Base-by-base conservation (phyloP, 2,797 vertebrate species). In the Scleropages formosus region DNA sequence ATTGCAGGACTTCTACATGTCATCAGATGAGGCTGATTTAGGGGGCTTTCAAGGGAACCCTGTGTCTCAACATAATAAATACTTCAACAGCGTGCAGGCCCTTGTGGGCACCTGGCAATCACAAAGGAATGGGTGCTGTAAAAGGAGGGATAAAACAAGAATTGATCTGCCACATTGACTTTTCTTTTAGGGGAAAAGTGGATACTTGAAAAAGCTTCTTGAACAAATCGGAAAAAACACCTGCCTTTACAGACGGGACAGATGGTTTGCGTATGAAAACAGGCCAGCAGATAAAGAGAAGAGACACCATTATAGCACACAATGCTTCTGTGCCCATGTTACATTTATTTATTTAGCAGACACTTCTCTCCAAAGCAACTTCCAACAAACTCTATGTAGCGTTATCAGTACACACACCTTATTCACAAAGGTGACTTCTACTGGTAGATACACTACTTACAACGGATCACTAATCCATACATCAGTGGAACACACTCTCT, bases 171-270 rank as follows among this genome's bases (percentile, higher is more conserved):
- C 6, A n/a, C 39, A 70, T 75, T 62, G 74, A 75, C 69, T 60
- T 75, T 69, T 49, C 56, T 59, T 70, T 75, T 70, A 46, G 74
- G 58, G 46, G 66, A 61, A 60, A 18, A 68, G 74, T 61, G 74
- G 58, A 16, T 27, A 69, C 56, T 69, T 70, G 53, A 75, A 72
- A 72, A 27, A 13, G 66, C 46, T 56, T 70, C 66, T 75, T 70
- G 74, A 75, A 62, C 66, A 62, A 47, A 70, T 62, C 66, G 56
- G 39, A n/a, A 51, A 70, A 49, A 70, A 47, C 58, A 27, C 24
- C 20, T 20, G 24, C 56, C 66, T 59, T 70, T 56, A 31, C 75
- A 39, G 58, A 75, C 26, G 66, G 56, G 58, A 62, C 18, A 18
- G 58, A 51, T 26, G 8, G 27, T 24, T 58, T 26, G 47, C 59